Evolutionary conservation across 2,113 vertebrate genomes (phyloP), one percentile per base, ranked within the genome.

Genomic region (Eolophus roseicapilla): DNA sequence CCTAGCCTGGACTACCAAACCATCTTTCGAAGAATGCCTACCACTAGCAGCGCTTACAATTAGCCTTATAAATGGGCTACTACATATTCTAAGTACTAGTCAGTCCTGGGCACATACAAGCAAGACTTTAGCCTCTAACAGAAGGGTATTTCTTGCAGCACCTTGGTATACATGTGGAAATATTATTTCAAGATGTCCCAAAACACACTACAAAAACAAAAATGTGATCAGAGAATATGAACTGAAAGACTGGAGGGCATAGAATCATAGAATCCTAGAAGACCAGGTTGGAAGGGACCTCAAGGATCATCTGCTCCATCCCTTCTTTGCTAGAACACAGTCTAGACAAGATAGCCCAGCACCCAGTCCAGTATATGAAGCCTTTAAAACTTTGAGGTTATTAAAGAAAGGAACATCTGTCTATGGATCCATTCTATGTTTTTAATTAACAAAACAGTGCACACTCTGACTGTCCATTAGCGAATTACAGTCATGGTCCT

Each of bases 181-280:
- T 7, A 6, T 70, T 41, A 80, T 5, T 71, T 18, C 13, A 77
- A 67, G 60, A 37, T 1, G 1, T 8, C 31, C 35, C 35, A 44
- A 53, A 62, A 87, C n/a, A 64, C 8, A 16, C 17, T 37, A 39
- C 3, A 17, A 37, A 23, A 44, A 0, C 55, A 11, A 39, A 9
- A 27, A 39, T 7, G 17, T 3, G 2, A 63, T 31, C 7, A 21
- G 23, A 33, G 33, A 31, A 18, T 2, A 39, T 0, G 6, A 10
- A 37, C 10, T 39, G 35, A 79, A 33, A 88, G 18, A 41, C 29
- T 20, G 44, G 41, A 55, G 11, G 20, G 29, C 27, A 59, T 15
- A 35, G 33, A 13, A 35, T 14, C 33, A 59, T 24, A 24, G 57
- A 24, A 59, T 24, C 57, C 21, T 14, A n/a, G 13, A 35, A 59